These are phyloP conservation scores for Drosophila neocordata DNA, from an alignment of 1,140 invertebrate genomes.

Conservation along the genomic window DNA sequence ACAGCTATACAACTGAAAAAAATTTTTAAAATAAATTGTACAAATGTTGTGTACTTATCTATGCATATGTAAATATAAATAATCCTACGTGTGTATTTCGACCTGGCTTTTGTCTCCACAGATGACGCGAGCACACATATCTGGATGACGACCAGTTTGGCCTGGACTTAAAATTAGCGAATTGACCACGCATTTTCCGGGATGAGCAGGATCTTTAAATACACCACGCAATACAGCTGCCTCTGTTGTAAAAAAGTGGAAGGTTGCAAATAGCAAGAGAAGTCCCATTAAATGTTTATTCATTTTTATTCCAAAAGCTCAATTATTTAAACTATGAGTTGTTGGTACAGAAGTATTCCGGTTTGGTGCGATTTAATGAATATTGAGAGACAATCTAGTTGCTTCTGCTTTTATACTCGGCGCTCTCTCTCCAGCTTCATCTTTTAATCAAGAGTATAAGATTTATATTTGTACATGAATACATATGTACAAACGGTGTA, in stretches of 20 bases:
- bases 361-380: background rate
- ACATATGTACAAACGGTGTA: too few species aligned
- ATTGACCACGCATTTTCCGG: constrained; percentile 38
- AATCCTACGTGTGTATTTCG: constrained; percentile 22
- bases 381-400: background rate
- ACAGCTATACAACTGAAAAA: constrained; percentile 22
- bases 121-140: constrained; percentile 11
- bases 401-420: background rate
- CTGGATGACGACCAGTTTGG: constrained; percentile 28
- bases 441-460: background rate
- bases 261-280: background rate
- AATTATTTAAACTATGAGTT: background rate
- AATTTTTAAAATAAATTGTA: background rate
- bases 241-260: background rate
- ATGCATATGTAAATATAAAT: background rate
- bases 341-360: background rate
- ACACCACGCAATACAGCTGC: constrained; percentile 16
- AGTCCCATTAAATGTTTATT: constrained; percentile 3
- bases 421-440: background rate
- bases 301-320: constrained; percentile 15
- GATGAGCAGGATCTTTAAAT: constrained; percentile 29
- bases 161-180: constrained; percentile 14
- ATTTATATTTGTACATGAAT: background rate
- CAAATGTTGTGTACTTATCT: background rate
- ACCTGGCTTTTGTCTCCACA: constrained; percentile 14